Conservation (phyloP, 2,888 invertebrate species). For the Pyrocoelia pectoralis region DNA sequence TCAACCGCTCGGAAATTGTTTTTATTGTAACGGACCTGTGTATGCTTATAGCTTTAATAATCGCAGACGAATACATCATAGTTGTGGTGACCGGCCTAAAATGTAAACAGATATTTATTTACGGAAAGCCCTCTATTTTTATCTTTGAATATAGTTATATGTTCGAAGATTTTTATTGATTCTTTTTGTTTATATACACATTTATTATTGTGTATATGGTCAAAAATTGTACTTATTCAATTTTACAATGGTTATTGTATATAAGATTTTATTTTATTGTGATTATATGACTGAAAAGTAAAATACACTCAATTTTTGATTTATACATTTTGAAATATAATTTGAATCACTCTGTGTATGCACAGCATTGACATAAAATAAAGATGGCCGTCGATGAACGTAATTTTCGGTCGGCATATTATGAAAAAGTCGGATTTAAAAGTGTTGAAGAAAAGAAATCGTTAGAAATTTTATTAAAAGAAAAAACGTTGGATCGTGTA, state of each 20-base stretch:
- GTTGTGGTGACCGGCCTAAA: conserved; percentile 45
- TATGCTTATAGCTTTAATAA: conserved; percentile 51
- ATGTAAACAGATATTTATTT: too few relatives aligned
- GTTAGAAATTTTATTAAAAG: conserved; percentile 86
- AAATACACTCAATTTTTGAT: neutral
- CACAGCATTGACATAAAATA: neutral
- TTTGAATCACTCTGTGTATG: neutral
- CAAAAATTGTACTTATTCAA: too few relatives aligned
- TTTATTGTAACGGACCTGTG: conserved; percentile 54
- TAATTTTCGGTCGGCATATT: conserved; percentile 83
- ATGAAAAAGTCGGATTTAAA: conserved; percentile 88
- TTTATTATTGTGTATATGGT: too few relatives aligned
- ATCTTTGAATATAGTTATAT: too few relatives aligned
- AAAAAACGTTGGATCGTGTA: conserved; percentile 79
- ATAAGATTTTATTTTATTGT: too few relatives aligned
- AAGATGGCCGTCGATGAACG: conserved; percentile 73
- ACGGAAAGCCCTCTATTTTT: too few relatives aligned
- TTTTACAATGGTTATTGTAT: too few relatives aligned
- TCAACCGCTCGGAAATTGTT: conserved; percentile 49
- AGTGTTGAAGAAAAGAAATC: conserved; percentile 92
- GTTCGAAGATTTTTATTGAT: too few relatives aligned
- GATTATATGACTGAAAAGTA: too few relatives aligned
- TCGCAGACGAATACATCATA: conserved; percentile 49
- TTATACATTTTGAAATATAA: too few relatives aligned
- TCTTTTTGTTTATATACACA: too few relatives aligned